Base-by-base conservation (phyloP, 1,140 invertebrate genomes). In the Mylabris phalerata region DNA sequence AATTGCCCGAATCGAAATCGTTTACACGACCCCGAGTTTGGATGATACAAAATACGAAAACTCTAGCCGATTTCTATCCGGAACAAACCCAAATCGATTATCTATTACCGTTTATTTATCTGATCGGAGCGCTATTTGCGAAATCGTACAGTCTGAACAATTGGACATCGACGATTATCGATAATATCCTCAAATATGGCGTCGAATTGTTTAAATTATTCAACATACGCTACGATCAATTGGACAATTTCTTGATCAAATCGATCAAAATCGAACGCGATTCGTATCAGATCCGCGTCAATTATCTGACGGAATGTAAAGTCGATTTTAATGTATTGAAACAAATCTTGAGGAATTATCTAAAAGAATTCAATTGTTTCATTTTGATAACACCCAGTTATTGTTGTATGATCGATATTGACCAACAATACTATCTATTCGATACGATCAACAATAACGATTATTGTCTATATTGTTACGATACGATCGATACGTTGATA, bases 131-230 rank as follows among this genome's bases (percentile, higher is more conserved):
- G 19, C 19, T 19, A 19, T 78, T 3, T 71, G 75, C 9, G 75
- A 78, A 0, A 78, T 78, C 80, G 80, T 52, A 57, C 68, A 0
- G 70, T 80, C 1, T 71, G 19, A 72, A 24, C 73, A 78, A 0
- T 81, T 79, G 79, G 75, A 74, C 0, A 9, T 55, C 2, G 75
- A 75, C 19, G 0, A 74, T 80, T 4, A 73, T 81, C 0, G 75
- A 77, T 60, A 79, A 79, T 51, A 70, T 78, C 1, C 60, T 80
- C 1, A 73, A 75, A 26, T 75, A 77, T 3, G 78, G 77, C 1
- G 67, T 71, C 45, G 75, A 76, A 56, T 62, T 81, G n/a, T 73
- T 76, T 62, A 59, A 72, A 13, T 75, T 72, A 7, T 68, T 68
- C 1, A 69, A 69, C 10, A 1, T 19, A 64, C 70, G 64, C 40